These are phyloP conservation scores for Oenanthe oenanthe DNA, from an alignment of 2,113 vertebrate species.

Conservation along the genomic window DNA sequence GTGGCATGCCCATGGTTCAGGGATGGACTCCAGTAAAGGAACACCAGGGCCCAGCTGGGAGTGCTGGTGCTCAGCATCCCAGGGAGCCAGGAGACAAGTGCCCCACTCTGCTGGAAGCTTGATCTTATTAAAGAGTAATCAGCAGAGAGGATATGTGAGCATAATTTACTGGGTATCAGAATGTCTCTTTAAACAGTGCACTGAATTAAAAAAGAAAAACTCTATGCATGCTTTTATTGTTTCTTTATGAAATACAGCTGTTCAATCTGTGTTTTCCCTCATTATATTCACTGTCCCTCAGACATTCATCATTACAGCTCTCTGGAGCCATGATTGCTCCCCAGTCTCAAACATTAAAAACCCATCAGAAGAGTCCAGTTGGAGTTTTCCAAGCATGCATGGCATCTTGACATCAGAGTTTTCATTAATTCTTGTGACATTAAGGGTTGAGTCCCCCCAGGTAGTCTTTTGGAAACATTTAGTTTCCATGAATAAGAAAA, in stretches of 20 bases:
- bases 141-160: slow-evolving; percentile 13
- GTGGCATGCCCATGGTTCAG: fast-evolving
- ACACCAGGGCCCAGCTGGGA: fast-evolving
- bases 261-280: slow-evolving; percentile 2
- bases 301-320: slow-evolving; percentile 14
- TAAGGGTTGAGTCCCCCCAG: background rate
- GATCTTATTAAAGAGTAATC: slow-evolving; percentile 25
- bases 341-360: slow-evolving; percentile 26
- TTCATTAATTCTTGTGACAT: background rate
- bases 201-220: slow-evolving; percentile 44
- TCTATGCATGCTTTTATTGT: slow-evolving; percentile 12
- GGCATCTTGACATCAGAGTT: background rate
- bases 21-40: background rate
- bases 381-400: background rate
- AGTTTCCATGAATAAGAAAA: background rate
- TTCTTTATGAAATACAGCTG: slow-evolving; percentile 64
- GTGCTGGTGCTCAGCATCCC: background rate
- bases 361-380: slow-evolving; percentile 22
- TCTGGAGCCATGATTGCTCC: background rate
- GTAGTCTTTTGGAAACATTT: background rate
- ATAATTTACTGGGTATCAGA: slow-evolving; percentile 36
- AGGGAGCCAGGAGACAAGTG: background rate
- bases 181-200: slow-evolving; percentile 9
- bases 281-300: slow-evolving; percentile 13
- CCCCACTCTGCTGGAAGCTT: background rate